phyloP scores from a whole-genome alignment of 30 jellyfish, hydroid and myxozoan species.

The Phacellophora camtschatica region DNA sequence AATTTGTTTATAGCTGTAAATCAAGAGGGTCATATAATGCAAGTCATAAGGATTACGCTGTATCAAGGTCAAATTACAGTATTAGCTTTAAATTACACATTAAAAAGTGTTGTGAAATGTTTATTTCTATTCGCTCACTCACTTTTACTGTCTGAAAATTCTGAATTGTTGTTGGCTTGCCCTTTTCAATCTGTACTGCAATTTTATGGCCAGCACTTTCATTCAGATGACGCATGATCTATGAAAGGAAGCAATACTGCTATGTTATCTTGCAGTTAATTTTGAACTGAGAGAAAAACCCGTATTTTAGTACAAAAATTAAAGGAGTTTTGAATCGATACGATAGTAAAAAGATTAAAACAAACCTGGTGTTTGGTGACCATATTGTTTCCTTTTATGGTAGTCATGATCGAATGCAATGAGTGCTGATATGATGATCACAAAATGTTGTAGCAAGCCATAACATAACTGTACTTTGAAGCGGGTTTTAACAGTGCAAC shows the following conservation, averaged over 20 bases:
- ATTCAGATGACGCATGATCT: neutral
- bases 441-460: conserved; percentile 1
- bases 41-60: neutral
- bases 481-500: neutral
- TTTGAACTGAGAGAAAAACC: neutral
- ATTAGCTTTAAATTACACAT: neutral
- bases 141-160: neutral
- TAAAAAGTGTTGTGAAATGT: neutral
- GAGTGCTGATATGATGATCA: conserved; percentile 1
- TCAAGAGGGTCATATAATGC: neutral
- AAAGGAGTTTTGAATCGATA: neutral
- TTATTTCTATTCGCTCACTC: neutral
- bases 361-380: conserved; percentile 1
- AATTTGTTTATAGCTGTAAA: neutral
- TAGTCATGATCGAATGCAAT: neutral
- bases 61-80: neutral
- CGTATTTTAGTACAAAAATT: neutral
- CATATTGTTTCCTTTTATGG: neutral
- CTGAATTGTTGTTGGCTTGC: neutral
- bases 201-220: neutral
- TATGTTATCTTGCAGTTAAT: neutral
- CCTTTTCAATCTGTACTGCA: neutral
- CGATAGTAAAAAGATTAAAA: neutral
- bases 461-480: neutral
- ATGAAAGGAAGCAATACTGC: neutral